Percentiles rank a stretch among this genome's conserved stretches.
Evolutionary conservation across 2,797 vertebrate species (phyloP).

Genomic region (Gorsachius magnificus): DNA sequence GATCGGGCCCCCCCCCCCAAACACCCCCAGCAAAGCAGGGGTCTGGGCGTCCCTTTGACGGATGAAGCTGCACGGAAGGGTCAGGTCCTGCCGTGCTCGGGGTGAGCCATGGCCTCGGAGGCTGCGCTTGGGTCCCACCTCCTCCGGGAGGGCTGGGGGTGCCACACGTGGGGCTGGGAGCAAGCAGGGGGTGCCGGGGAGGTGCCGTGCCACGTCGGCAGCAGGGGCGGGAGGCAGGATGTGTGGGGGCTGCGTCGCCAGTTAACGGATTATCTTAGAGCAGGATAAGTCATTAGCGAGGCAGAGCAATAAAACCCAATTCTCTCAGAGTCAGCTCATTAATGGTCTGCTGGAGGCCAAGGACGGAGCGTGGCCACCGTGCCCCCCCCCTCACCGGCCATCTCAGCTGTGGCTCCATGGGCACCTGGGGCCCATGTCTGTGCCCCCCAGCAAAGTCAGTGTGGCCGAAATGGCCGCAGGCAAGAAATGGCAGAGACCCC

Average conservation of each 20-base stretch:
- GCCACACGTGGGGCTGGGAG: background rate
- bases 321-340: background rate
- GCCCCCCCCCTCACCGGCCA: background rate
- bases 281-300: background rate
- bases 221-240: background rate
- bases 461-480: background rate
- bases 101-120: fast-evolving
- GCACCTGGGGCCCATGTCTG: background rate
- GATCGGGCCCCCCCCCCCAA: background rate
- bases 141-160: fast-evolving
- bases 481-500: background rate
- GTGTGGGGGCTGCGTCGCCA: background rate
- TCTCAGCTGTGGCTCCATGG: fast-evolving
- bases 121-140: fast-evolving
- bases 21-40: background rate
- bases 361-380: background rate
- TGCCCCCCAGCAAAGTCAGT: background rate
- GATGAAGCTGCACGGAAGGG: background rate
- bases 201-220: too few relatives aligned
- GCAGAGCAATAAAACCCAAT: background rate
- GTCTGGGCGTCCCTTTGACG: background rate
- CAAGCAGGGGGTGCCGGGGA: background rate
- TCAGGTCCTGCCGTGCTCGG: fast-evolving
- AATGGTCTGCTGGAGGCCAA: background rate
- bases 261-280: background rate